Conservation (phyloP, 1,140 invertebrate genomes). For the Drosophila willistoni region DNA sequence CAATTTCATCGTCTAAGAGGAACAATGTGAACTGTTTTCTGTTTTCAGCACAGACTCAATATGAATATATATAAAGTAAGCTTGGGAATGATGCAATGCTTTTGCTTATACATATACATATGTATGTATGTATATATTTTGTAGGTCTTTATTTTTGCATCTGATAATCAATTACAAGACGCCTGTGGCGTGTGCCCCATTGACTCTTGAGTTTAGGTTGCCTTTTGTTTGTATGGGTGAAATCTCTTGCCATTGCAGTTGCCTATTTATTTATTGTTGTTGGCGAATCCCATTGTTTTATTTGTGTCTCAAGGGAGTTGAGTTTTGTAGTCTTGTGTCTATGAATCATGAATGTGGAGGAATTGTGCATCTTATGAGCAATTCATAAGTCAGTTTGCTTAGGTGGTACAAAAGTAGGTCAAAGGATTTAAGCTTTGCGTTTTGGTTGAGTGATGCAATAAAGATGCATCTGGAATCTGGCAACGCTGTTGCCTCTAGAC, state of each 20-base stretch:
- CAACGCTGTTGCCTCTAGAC: slow-evolving; percentile 24
- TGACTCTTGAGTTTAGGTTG: slow-evolving; percentile 24
- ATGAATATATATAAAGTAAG: too few species aligned
- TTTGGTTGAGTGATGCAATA: slow-evolving; percentile 19
- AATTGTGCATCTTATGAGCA: neutral
- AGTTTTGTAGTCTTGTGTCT: neutral
- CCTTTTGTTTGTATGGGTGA: slow-evolving; percentile 1
- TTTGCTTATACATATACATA: slow-evolving; percentile 24
- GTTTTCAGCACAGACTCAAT: too few species aligned
- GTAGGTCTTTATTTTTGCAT: slow-evolving; percentile 22
- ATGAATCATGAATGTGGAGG: slow-evolving; percentile 1
- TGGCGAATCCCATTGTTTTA: slow-evolving; percentile 36
- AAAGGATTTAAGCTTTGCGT: too few species aligned
- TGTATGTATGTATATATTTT: neutral
- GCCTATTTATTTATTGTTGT: slow-evolving; percentile 48
- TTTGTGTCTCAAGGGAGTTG: slow-evolving; percentile 5
- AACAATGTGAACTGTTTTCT: slow-evolving; percentile 25
- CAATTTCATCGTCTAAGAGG: neutral
- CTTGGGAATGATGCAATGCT: slow-evolving; percentile 46
- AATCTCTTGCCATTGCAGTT: slow-evolving; percentile 16
- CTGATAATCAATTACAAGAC: slow-evolving; percentile 55
- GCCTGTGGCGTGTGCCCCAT: slow-evolving; percentile 54
- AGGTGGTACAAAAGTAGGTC: too few species aligned
- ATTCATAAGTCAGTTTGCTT: too few species aligned
- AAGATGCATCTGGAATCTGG: slow-evolving; percentile 31